A percentile compares a stretch with the other conserved stretches of the same genome.
Conservation (phyloP, 1,140 invertebrate genomes). For the Condylostylus longicornis region DNA sequence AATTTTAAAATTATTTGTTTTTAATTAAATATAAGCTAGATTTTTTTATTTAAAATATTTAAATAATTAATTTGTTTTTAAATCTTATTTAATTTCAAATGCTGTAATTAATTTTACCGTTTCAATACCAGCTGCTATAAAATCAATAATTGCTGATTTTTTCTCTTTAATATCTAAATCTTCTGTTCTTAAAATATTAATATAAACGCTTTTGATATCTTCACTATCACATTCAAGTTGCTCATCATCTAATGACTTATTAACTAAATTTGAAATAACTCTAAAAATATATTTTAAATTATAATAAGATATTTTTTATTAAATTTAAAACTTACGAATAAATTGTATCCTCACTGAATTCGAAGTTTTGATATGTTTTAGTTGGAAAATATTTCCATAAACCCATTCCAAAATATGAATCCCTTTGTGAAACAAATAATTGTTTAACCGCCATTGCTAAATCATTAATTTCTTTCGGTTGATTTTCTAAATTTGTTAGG, state of each 20-base stretch:
- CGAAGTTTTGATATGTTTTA: slow-evolving; percentile 51
- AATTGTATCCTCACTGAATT: slow-evolving; percentile 59
- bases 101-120: slow-evolving; percentile 42
- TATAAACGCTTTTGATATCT: slow-evolving; percentile 51
- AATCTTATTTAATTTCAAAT: no score
- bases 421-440: slow-evolving; percentile 58
- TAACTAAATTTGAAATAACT: slow-evolving; percentile 63
- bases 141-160: slow-evolving; percentile 70
- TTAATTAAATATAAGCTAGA: no score
- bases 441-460: slow-evolving; percentile 54
- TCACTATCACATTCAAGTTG: slow-evolving; percentile 32
- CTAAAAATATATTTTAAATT: slow-evolving; percentile 32
- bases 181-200: slow-evolving; percentile 53
- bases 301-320: slow-evolving; percentile 4
- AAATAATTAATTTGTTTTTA: slow-evolving; percentile 3
- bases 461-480: slow-evolving; percentile 37
- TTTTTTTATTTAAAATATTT: slow-evolving; percentile 1
- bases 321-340: slow-evolving; percentile 40
- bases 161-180: slow-evolving; percentile 62
- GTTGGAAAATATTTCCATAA: slow-evolving; percentile 70
- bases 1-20: no score
- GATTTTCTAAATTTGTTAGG: slow-evolving; percentile 40
- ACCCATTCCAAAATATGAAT: slow-evolving; percentile 66
- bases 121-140: slow-evolving; percentile 72
- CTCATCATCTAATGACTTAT: slow-evolving; percentile 38